Base-by-base conservation (phyloP, 2,113 vertebrate species). In the Cryptomyrus ogoouensis region DNA sequence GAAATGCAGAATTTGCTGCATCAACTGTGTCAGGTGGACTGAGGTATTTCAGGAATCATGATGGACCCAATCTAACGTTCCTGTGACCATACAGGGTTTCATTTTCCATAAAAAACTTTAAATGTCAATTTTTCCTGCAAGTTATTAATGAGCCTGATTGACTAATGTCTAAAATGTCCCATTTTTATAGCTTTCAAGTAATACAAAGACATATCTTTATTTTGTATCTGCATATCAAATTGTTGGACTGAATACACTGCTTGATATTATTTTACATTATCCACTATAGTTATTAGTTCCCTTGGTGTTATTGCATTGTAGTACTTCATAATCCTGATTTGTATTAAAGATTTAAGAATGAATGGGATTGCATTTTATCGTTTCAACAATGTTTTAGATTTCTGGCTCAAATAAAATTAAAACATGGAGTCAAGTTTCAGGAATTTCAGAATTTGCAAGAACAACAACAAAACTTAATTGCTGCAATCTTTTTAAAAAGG, bases 51-150 rank as follows among this genome's bases (percentile, higher is more conserved):
- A 39, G 27, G 15, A 7, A 42, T 77, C 74, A 42, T 1, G 35
- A 42, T 80, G 35, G 35, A 80, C 74, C 17, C 13, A 12, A 17
- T 80, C n/a, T 42, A 7, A 42, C 0, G 0, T 5, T 77, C 35
- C 35, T 19, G 13, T 77, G 90, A 91, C 56, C 93, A 91, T 94
- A 91, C 87, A 88, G 88, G 58, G 91, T 12, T 70, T 70, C n/a
- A 70, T 70, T 70, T 70, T 31, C 10, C 62, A 31, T 13, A 70
- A 70, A 62, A 31, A 70, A 31, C 10, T 10, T 27, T 66, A 27
- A 27, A 66, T 66, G 24, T 66, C 24, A 31, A 27, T 31, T 70
- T 31, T 31, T 39, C 2, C 15, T 35, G 3, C 15, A 49, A n/a
- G 47, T 50, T 46, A 50, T 49, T 50, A 85, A 49, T 49, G 49